phyloP scores from a whole-genome alignment of 2,113 vertebrate species.

The Microcebus griseorufus region DNA sequence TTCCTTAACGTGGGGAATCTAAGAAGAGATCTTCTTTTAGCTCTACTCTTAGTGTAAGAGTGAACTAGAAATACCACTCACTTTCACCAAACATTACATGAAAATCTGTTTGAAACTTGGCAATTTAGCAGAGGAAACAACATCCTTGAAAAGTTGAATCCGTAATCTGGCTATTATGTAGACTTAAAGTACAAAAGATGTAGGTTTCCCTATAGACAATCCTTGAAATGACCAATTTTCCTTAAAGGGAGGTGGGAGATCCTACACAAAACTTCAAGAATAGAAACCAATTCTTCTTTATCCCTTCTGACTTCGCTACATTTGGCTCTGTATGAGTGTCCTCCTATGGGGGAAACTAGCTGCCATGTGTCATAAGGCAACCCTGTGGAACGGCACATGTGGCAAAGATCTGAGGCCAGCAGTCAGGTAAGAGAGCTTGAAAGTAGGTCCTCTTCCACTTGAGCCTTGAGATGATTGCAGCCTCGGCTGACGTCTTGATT shows the following conservation, averaged over 20 bases:
- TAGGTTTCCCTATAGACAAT: background rate
- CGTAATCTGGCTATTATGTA: too few relatives aligned
- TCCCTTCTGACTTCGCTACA: background rate
- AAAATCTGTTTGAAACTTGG: background rate
- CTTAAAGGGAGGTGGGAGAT: background rate
- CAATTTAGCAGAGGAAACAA: background rate
- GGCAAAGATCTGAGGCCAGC: background rate
- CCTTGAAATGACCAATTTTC: background rate
- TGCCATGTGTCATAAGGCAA: background rate
- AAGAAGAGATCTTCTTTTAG: background rate
- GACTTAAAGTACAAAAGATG: background rate
- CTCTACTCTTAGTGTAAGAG: background rate
- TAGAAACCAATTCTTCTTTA: background rate
- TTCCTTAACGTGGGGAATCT: background rate
- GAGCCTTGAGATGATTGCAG: background rate
- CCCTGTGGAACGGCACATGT: background rate
- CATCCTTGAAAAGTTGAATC: background rate
- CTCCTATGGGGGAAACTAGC: background rate
- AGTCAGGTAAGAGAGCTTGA: background rate
- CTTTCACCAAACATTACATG: background rate
- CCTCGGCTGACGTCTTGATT: background rate
- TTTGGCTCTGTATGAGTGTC: background rate
- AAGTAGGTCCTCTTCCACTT: background rate
- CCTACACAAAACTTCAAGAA: background rate
- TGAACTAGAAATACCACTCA: background rate